phyloP scores from a whole-genome alignment of 2,888 invertebrate species.

The Drosophila limbata region DNA sequence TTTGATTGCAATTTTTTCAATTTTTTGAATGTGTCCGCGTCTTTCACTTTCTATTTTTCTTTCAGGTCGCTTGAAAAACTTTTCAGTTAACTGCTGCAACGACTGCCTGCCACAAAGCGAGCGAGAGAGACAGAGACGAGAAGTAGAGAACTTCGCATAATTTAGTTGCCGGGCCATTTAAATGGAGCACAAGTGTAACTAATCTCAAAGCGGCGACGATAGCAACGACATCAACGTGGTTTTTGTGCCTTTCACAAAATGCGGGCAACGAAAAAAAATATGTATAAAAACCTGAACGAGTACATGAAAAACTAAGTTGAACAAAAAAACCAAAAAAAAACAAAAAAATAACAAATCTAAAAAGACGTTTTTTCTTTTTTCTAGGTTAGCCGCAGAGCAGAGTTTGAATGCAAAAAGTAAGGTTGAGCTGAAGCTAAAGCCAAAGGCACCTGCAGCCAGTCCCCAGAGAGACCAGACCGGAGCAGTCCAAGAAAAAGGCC shows the following conservation, averaged over 20 bases:
- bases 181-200: constrained; percentile 82
- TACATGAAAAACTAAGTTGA: constrained; percentile 38
- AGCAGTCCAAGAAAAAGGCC: constrained; percentile 33
- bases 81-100: constrained; percentile 40
- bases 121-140: constrained; percentile 12
- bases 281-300: constrained; percentile 52
- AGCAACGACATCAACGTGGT: constrained; percentile 63
- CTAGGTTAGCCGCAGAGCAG: constrained; percentile 69
- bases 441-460: constrained; percentile 68
- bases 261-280: constrained; percentile 29
- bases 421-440: constrained; percentile 23
- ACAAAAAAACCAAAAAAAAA: constrained; percentile 11
- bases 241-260: constrained; percentile 72
- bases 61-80: constrained; percentile 50
- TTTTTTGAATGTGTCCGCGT: constrained; percentile 28
- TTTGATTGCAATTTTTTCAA: constrained; percentile 62
- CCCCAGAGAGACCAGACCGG: constrained; percentile 10
- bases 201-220: constrained; percentile 70
- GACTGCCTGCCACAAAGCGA: constrained; percentile 28
- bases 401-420: constrained; percentile 41
- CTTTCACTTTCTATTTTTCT: constrained; percentile 72
- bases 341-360: constrained; percentile 34
- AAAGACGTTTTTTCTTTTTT: constrained; percentile 51
- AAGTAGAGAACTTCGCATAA: constrained; percentile 76
- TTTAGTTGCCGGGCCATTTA: constrained; percentile 78